Percentiles rank a stretch among this genome's conserved stretches.
These are phyloP conservation scores for Drosophila pandora DNA, from an alignment of 1,140 invertebrate genomes.

Conservation along the genomic window DNA sequence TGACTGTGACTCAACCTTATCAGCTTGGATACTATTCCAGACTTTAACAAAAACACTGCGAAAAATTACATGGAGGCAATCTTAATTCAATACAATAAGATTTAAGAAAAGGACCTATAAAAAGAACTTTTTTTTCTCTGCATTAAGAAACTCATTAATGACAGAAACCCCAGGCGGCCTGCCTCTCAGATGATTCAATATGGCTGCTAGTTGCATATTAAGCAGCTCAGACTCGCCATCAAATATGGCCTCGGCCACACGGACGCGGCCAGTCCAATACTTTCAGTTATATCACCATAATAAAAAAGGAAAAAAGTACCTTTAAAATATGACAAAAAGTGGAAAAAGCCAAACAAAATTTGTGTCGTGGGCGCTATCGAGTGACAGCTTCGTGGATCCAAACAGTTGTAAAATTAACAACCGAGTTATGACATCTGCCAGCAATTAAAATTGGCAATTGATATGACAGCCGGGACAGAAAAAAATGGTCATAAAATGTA, in stretches of 20 bases:
- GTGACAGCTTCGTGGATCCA: slow-evolving; percentile 28
- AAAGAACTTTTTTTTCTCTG: background rate
- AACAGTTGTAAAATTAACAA: slow-evolving; percentile 59
- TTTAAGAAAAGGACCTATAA: too few species aligned
- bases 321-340: background rate
- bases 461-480: slow-evolving; percentile 46
- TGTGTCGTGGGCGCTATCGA: slow-evolving; percentile 65
- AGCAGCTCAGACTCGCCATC: slow-evolving; percentile 40
- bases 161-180: slow-evolving; percentile 34
- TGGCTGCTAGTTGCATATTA: slow-evolving; percentile 65
- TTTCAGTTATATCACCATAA: slow-evolving; percentile 57
- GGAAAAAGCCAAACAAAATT: slow-evolving; percentile 23
- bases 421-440: slow-evolving; percentile 73
- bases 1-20: slow-evolving; percentile 66
- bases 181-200: slow-evolving; percentile 72
- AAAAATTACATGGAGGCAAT: background rate
- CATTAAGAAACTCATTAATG: slow-evolving; percentile 37
- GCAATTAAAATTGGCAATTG: slow-evolving; percentile 78
- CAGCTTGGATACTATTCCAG: slow-evolving; percentile 21
- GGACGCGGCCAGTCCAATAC: background rate
- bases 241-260: slow-evolving; percentile 38
- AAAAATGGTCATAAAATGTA: slow-evolving; percentile 36
- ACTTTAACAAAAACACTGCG: background rate
- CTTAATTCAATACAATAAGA: too few species aligned
- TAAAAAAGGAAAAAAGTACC: slow-evolving; percentile 16